A percentile compares a stretch with the other conserved stretches of the same genome.
Evolutionary conservation across 2,797 vertebrate species (phyloP).

Genomic region (Tokudaia tokunoshimensis): DNA sequence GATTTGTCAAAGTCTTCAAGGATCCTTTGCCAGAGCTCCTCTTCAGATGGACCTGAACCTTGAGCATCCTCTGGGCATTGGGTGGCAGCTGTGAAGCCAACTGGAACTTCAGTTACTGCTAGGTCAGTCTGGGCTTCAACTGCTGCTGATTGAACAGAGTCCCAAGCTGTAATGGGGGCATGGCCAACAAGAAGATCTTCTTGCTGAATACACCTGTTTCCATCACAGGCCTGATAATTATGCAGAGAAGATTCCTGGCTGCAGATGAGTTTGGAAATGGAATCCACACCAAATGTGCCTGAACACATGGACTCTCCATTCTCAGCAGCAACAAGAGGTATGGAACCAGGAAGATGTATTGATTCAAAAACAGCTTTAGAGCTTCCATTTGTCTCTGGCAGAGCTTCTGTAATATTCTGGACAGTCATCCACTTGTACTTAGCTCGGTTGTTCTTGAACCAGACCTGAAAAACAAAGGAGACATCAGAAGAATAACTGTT

Average conservation of each 20-base stretch:
- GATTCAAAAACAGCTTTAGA: not conserved
- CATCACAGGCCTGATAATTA: not conserved
- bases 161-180: not conserved
- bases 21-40: not conserved
- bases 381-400: not conserved
- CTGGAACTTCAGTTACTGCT: not conserved
- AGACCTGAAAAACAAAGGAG: not conserved
- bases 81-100: not conserved
- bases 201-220: not conserved
- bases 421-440: not conserved
- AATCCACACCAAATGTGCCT: not conserved
- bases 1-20: not conserved
- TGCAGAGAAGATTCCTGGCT: not conserved
- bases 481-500: not conserved
- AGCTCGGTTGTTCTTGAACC: not conserved
- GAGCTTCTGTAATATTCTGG: not conserved
- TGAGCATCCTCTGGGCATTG: not conserved
- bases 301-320: not conserved
- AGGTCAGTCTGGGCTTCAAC: not conserved
- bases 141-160: not conserved
- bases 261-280: not conserved
- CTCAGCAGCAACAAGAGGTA: not conserved
- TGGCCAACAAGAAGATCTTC: not conserved
- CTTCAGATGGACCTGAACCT: not conserved
- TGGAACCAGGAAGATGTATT: not conserved